Percentiles rank a stretch among this genome's conserved stretches.
Conservation (phyloP, 1,140 invertebrate genomes). For the Dreissena rostriformis region DNA sequence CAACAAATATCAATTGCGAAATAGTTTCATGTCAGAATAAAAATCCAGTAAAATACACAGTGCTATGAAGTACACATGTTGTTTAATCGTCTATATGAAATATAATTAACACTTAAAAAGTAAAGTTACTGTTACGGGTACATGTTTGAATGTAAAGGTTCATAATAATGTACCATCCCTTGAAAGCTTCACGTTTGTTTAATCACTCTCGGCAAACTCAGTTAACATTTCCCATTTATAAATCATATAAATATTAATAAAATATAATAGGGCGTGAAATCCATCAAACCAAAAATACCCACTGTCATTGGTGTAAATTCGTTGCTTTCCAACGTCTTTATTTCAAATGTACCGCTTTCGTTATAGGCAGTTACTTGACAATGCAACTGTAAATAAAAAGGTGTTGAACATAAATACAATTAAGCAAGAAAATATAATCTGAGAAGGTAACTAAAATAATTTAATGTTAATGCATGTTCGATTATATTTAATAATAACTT, state of each 20-base stretch:
- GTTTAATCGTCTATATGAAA: neutral
- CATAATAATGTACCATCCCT: neutral
- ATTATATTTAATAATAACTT: neutral
- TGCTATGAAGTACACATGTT: neutral
- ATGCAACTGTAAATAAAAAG: neutral
- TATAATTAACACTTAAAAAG: neutral
- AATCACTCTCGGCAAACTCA: too few species aligned
- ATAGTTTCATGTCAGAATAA: neutral
- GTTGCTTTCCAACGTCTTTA: neutral
- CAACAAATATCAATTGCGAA: neutral
- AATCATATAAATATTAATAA: too few species aligned
- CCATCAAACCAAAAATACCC: neutral
- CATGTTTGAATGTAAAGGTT: neutral
- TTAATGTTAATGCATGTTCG: too few species aligned
- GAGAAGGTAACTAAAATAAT: neutral
- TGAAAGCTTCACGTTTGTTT: too few species aligned
- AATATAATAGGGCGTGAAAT: too few species aligned
- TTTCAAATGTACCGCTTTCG: neutral
- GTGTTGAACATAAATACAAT: neutral
- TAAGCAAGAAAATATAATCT: neutral
- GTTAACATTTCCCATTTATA: too few species aligned
- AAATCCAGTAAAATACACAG: neutral
- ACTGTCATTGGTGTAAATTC: constrained; percentile 9
- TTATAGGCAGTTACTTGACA: constrained; percentile 8
- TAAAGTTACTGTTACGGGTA: too few species aligned